Conservation (phyloP, 2,888 invertebrate genomes). For the Onchidella celtica region DNA sequence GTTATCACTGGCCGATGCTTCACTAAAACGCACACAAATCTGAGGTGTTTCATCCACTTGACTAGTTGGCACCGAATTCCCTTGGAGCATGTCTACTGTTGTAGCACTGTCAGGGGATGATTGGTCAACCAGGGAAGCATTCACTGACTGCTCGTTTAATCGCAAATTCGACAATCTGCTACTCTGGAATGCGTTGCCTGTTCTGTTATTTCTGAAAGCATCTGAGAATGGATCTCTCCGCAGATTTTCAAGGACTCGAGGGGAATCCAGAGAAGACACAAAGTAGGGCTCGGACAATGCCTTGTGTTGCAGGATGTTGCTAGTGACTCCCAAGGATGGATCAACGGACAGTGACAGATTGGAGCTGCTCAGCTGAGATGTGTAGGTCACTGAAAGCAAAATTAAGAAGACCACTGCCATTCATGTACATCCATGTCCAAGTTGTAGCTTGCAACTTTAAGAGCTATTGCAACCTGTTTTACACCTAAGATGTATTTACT, state of each 20-base stretch:
- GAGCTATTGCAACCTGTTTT: too few species aligned
- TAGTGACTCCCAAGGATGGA: slow-evolving; percentile 36
- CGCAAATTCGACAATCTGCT: neutral
- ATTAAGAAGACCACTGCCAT: too few species aligned
- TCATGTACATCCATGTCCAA: too few species aligned
- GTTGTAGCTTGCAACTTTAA: too few species aligned
- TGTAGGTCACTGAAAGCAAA: slow-evolving; percentile 34
- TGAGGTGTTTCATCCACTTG: neutral
- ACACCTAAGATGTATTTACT: too few species aligned
- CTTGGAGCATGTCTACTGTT: neutral
- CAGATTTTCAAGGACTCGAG: slow-evolving; percentile 18
- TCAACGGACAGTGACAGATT: slow-evolving; percentile 39
- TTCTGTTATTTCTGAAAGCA: slow-evolving; percentile 14
- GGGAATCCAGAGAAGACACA: slow-evolving; percentile 34
- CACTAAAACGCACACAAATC: neutral
- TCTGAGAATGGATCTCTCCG: slow-evolving; percentile 15
- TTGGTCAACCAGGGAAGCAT: neutral
- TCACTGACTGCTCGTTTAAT: neutral
- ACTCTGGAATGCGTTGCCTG: neutral
- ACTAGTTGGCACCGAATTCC: neutral
- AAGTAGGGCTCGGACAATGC: slow-evolving; percentile 37
- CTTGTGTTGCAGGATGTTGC: slow-evolving; percentile 36
- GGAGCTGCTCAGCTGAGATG: slow-evolving; percentile 32
- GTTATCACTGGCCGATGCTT: neutral
- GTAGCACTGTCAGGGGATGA: neutral